Base-by-base conservation (phyloP, 2,113 vertebrate species). In the Chlorodrepanis virens region DNA sequence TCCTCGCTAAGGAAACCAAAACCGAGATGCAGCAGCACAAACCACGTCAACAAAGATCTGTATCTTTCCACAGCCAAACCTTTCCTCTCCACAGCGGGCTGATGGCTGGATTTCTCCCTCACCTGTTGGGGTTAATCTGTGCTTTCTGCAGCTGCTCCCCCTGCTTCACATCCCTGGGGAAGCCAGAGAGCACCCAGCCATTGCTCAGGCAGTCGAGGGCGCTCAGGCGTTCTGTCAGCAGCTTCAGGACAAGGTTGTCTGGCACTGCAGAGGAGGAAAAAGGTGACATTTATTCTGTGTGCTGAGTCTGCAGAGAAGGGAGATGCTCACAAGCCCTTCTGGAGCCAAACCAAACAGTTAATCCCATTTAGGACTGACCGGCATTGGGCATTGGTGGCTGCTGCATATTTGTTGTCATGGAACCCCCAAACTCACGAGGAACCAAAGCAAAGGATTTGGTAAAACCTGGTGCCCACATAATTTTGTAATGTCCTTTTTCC, bases 81-180 rank as follows among this genome's bases (percentile, higher is more conserved):
- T 77, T 63, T 49, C 33, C 9, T 5, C 1, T 2, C 12, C 6
- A 1, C 37, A 52, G 12, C 0, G 3, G 11, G 0, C 1, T 6
- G 50, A 29, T 42, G 35, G 21, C 15, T 28, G 33, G 63, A n/a
- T 56, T 37, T 21, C 2, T 14, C 3, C 22, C 95, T 97, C 65
- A 99, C 99, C 99, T 99, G 98, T 99, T 99, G 75, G 99, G 98
- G 44, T 60, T 67, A 54, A 98, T 91, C 44, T 96, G 97, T 11
- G 93, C 52, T 31, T 75, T 88, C 2, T 95, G 72, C 89, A 99
- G 97, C 89, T 94, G 37, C 19, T 89, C 60, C 2, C 97, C 99
- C 97, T 99, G 98, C 42, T 98, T 93, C 29, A 83, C 3, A 50
- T 98, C 97, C 39, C 91, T 93, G 1, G 99, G 99, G 97, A 98